Base-by-base conservation (phyloP, 2,888 invertebrate species). In the Ochropacha duplaris region DNA sequence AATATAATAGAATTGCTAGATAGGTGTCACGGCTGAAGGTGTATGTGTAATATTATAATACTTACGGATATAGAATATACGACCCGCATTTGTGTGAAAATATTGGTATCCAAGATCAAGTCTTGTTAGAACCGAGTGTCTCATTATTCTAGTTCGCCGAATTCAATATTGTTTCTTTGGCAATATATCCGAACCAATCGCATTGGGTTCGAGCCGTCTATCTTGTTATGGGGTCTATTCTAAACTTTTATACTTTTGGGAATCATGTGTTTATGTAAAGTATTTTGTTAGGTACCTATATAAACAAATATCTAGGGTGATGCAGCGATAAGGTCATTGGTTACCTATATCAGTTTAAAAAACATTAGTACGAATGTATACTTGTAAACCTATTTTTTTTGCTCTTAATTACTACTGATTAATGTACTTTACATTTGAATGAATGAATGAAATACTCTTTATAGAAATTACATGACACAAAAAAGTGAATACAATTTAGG, bases 91-190 rank as follows among this genome's bases (percentile, higher is more conserved):
- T 34, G 52, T 28, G 28, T 16, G 28, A 52, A 28, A 52, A 28
- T 31, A 52, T 28, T 52, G 52, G 28, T 34, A 52, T 52, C 14
- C 26, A 52, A 52, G 52, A 52, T 52, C 60, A 60, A 68, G 67
- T 66, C 68, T 69, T 68, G 72, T 72, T 72, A 73, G 64, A 24
- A 31, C 61, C 62, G 62, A 62, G 61, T 68, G 67, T 68, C 69
- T 76, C 66, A 77, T 78, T 78, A 79, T 80, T 76, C 74, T 75
- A 69, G 69, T 74, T 77, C 72, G 67, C 64, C 65, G 71, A 70
- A 74, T 73, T 74, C 71, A 69, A 76, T 78, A 79, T 76, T 78
- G 73, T 81, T 78, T 76, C 71, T 78, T 74, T 78, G 71, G 72
- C 71, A 72, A 72, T 78, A 74, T 72, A 69, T 75, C 63, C 65